Percentiles rank a stretch among this genome's conserved stretches.
Conservation (phyloP, 2,888 invertebrate genomes). For the Melikaiella ostensackeni region DNA sequence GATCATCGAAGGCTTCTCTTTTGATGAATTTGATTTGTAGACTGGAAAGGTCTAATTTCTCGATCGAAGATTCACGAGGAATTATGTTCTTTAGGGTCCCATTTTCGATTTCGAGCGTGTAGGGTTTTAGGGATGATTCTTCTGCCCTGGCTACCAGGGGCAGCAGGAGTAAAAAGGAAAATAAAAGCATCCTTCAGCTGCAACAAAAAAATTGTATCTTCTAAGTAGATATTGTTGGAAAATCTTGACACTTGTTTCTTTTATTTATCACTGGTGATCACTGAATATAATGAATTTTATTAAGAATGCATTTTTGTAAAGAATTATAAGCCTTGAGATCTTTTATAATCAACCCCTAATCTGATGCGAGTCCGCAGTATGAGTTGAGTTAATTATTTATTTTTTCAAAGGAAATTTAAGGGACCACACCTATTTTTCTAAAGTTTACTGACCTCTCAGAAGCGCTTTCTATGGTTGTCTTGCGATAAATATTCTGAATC, state of each 20-base stretch:
- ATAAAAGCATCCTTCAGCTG: slow-evolving; percentile 44
- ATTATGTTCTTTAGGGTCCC: slow-evolving; percentile 51
- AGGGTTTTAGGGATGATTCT: slow-evolving; percentile 26
- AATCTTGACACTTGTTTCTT: no score
- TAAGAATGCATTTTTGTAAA: not conserved
- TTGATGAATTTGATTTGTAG: slow-evolving; percentile 52
- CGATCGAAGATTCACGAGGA: not conserved
- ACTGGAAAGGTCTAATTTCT: slow-evolving; percentile 55
- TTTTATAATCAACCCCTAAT: not conserved
- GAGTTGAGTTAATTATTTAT: not conserved
- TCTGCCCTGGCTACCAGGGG: slow-evolving; percentile 50
- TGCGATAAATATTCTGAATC: slow-evolving; percentile 43
- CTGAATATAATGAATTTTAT: not conserved
- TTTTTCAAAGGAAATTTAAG: not conserved
- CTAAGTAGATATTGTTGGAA: no score
- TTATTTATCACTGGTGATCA: not conserved
- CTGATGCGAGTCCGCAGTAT: not conserved
- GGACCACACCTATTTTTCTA: not conserved
- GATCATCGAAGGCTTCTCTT: slow-evolving; percentile 57
- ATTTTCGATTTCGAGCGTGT: slow-evolving; percentile 54
- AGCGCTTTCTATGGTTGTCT: slow-evolving; percentile 38
- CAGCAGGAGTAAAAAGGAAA: slow-evolving; percentile 49
- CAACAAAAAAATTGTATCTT: not conserved
- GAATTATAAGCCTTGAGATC: not conserved
- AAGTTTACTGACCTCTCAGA: slow-evolving; percentile 29